Conservation (phyloP, 2,113 vertebrate species). For the Hiodon alosoides region DNA sequence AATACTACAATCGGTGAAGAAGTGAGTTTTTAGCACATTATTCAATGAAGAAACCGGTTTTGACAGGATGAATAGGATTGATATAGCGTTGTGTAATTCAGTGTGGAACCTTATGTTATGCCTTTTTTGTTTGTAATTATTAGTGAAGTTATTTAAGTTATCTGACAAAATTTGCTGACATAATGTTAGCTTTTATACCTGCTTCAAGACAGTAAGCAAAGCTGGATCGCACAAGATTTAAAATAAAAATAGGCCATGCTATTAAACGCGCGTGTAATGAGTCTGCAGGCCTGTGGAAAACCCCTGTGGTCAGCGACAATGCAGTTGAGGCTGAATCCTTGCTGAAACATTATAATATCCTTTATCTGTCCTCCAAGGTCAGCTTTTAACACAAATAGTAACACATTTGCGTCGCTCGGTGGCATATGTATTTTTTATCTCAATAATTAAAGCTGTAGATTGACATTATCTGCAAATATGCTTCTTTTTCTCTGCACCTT, state of each 20-base stretch:
- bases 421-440: not conserved
- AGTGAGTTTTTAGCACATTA: too few species aligned
- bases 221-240: not conserved
- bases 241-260: slow-evolving; percentile 3
- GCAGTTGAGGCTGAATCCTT: not conserved
- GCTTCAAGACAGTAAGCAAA: not conserved
- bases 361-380: not conserved
- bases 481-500: slow-evolving; percentile 28
- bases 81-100: too few species aligned
- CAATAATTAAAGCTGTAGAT: not conserved
- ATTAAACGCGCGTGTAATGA: not conserved
- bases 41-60: too few species aligned
- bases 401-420: too few species aligned
- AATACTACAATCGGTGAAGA: too few species aligned
- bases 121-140: too few species aligned
- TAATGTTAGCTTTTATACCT: not conserved
- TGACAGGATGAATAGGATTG: too few species aligned
- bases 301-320: not conserved
- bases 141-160: too few species aligned
- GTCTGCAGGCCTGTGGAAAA: not conserved
- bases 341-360: not conserved
- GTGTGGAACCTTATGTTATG: too few species aligned
- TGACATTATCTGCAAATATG: not conserved
- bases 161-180: too few species aligned
- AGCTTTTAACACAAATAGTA: not conserved